phyloP scores from a whole-genome alignment of 2,113 vertebrate species.

The Pteruthius melanotis region DNA sequence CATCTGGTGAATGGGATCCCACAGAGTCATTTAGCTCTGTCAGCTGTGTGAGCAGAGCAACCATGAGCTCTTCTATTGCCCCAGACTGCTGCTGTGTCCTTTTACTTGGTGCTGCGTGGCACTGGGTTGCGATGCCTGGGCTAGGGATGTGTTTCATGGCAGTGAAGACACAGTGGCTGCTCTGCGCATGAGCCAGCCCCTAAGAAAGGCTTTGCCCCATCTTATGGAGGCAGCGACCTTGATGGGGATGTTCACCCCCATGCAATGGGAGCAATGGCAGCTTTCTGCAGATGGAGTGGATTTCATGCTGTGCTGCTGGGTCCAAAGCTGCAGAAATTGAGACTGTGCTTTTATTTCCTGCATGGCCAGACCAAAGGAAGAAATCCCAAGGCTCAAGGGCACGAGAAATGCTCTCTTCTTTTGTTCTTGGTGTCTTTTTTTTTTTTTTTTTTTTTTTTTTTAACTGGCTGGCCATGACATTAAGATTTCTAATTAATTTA shows the following conservation, averaged over 20 bases:
- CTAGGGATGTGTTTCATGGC: not conserved
- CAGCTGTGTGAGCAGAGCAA: not conserved
- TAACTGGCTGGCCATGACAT: conserved; percentile 15
- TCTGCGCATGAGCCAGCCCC: fast-evolving
- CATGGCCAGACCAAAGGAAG: not conserved
- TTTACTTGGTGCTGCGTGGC: fast-evolving
- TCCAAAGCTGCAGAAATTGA: not conserved
- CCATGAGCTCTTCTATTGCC: not conserved
- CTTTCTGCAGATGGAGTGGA: not conserved
- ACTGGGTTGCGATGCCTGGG: fast-evolving
- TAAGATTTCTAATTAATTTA: conserved; percentile 71
- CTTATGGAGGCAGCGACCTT: not conserved
- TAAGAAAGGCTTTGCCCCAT: not conserved
- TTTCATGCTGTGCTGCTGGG: not conserved
- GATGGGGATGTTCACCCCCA: fast-evolving
- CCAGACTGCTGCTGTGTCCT: fast-evolving
- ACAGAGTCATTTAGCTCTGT: not conserved
- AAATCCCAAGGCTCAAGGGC: conserved; percentile 35
- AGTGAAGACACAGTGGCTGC: not conserved
- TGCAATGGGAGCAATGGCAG: fast-evolving
- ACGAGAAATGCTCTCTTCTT: not conserved
- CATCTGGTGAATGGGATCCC: fast-evolving
- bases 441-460: not conserved
- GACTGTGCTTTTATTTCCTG: not conserved
- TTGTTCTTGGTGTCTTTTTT: not conserved